These are phyloP conservation scores for Punctoribates punctum DNA, from an alignment of 2,888 invertebrate species.

Conservation along the genomic window DNA sequence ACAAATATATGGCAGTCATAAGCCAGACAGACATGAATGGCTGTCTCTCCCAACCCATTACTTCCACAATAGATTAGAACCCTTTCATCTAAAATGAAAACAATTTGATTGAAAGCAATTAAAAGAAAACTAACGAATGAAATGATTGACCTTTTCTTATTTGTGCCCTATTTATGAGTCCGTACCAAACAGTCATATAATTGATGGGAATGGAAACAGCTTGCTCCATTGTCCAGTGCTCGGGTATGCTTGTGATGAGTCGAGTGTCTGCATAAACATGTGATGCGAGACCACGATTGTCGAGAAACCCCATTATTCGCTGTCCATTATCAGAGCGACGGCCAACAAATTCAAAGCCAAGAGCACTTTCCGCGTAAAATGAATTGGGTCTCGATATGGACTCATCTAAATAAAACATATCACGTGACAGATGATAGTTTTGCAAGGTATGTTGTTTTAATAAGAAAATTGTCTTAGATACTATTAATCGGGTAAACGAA, in stretches of 20 bases:
- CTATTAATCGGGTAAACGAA: neutral
- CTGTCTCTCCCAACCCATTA: constrained; percentile 95
- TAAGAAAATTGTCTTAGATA: constrained; percentile 61
- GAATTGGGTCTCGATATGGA: constrained; percentile 3
- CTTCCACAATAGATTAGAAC: constrained; percentile 67
- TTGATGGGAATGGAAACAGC: constrained; percentile 93
- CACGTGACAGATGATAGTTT: neutral
- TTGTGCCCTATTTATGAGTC: constrained; percentile 79
- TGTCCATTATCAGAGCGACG: constrained; percentile 64
- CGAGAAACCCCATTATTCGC: constrained; percentile 87
- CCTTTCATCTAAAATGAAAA: constrained; percentile 63
- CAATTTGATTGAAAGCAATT: neutral
- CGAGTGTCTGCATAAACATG: constrained; percentile 62
- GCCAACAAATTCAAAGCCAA: constrained; percentile 89
- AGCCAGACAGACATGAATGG: constrained; percentile 84
- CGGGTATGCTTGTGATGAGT: constrained; percentile 84
- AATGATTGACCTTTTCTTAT: constrained; percentile 61
- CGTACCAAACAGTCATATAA: constrained; percentile 80
- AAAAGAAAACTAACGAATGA: no score
- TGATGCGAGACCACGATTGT: constrained; percentile 80
- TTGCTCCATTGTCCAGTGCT: constrained; percentile 78
- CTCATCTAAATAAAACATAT: constrained; percentile 54
- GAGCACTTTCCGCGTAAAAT: constrained; percentile 68
- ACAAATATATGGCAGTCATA: constrained; percentile 84
- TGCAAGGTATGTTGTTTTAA: no score